phyloP scores from a whole-genome alignment of 2,888 invertebrate species.

The Parnassius mnemosyne region DNA sequence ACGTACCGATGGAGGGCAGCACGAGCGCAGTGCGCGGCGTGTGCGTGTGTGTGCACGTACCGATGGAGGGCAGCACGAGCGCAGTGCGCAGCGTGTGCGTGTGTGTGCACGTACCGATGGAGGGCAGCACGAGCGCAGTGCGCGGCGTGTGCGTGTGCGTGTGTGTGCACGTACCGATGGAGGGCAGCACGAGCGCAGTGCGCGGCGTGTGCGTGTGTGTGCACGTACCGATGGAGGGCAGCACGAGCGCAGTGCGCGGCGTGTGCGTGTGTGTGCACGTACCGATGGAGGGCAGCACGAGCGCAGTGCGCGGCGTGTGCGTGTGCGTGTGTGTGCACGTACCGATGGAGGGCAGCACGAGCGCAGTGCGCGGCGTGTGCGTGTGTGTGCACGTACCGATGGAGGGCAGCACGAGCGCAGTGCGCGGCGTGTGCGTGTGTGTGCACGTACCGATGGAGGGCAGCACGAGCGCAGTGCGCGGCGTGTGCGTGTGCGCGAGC shows the following conservation, averaged over 20 bases:
- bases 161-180: slow-evolving; percentile 45
- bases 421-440: too few relatives aligned
- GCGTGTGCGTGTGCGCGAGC: slow-evolving; percentile 13
- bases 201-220: not conserved
- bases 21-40: too few relatives aligned
- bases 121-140: too few relatives aligned
- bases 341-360: slow-evolving; percentile 65
- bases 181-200: too few relatives aligned
- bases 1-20: slow-evolving; percentile 57
- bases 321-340: not conserved
- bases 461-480: slow-evolving; percentile 45
- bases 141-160: not conserved
- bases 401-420: too few relatives aligned
- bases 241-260: too few relatives aligned
- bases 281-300: slow-evolving; percentile 65
- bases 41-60: slow-evolving; percentile 31
- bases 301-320: too few relatives aligned
- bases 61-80: slow-evolving; percentile 63
- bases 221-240: slow-evolving; percentile 54
- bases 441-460: slow-evolving; percentile 53
- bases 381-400: slow-evolving; percentile 42
- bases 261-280: not conserved
- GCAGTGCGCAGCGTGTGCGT: too few relatives aligned
- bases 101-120: slow-evolving; percentile 45
- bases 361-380: too few relatives aligned